Base-by-base conservation (phyloP, 2,797 vertebrate species). In the Hemibagrus guttatus region DNA sequence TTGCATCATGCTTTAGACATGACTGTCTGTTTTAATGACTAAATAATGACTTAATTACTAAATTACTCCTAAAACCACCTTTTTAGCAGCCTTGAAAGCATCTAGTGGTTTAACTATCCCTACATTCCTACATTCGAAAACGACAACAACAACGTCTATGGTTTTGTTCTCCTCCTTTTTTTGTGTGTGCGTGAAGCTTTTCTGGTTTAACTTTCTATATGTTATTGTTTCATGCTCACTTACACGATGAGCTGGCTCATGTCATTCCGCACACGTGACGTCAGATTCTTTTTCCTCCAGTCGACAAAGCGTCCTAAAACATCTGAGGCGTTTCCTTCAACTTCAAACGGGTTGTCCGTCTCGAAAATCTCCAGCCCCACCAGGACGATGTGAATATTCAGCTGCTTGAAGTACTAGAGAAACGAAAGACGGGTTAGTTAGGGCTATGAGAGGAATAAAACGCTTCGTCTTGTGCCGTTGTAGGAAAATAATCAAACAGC, bases 381-480 rank as follows among this genome's bases (percentile, higher is more conserved):
- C 82, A 98, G 93, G 86, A 96, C 92, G 81, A 98, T 91, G 2
- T 96, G 95, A 87, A 98, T 96, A 87, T 98, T 98, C 90, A 98
- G 91, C 68, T 83, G 8, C 90, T 94, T 93, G 86, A 92, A 96
- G 82, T 93, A 96, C 96, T 96, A 68, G 0, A 88, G 31, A 0
- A 87, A 31, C 0, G 6, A 23, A 69, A 35, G 63, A 56, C 26
- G 1, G 23, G 26, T 21, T 4, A 74, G 0, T 8, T 17, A 76
- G 7, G 26, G 52, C 52, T 7, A 17, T 19, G 1, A 1, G 12
- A 9, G 52, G 23, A 66, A 59, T 63, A n/a, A 63, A 46, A 63
- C 16, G 7, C 17, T 69, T 28, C 0, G 31, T 35, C 17, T 42
- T 19, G 2, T 63, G 35, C 35, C 23, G 69, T 26, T 71, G 12